A percentile compares a stretch with the other conserved stretches of the same genome.
phyloP scores from a whole-genome alignment of 2,113 vertebrate species.

The Mustela lutreola region DNA sequence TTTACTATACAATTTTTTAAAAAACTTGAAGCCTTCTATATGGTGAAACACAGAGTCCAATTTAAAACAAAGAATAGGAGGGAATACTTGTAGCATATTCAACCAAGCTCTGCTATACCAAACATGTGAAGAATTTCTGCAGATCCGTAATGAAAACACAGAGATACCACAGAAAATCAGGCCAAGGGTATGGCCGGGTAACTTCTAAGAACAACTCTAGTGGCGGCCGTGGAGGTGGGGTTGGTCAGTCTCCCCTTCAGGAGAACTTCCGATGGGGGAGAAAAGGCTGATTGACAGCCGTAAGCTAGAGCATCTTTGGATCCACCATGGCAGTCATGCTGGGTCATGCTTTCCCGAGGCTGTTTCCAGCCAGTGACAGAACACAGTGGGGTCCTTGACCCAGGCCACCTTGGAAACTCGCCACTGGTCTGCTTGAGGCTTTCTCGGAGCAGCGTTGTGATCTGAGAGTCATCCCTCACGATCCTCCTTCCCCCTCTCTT shows the following conservation, averaged over 20 bases:
- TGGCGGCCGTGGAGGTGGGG: too few species aligned
- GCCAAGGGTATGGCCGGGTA: not conserved
- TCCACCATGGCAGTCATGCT: too few species aligned
- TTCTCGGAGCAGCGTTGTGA: not conserved
- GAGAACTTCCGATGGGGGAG: not conserved
- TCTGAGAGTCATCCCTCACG: not conserved
- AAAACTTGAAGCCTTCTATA: not conserved
- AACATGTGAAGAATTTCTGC: not conserved
- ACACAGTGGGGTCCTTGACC: not conserved
- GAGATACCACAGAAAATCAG: not conserved
- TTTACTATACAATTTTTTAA: not conserved
- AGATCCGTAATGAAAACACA: not conserved
- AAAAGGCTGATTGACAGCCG: not conserved
- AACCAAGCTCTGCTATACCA: not conserved
- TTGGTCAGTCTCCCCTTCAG: not conserved
- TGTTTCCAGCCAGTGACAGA: not conserved
- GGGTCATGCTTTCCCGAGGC: not conserved
- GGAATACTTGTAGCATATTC: not conserved
- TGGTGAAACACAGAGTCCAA: slow-evolving; percentile 3
- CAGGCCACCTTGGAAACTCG: not conserved
- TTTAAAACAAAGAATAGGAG: not conserved
- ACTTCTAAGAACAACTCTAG: not conserved
- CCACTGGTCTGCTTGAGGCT: not conserved
- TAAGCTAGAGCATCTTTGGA: not conserved
- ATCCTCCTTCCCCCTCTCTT: not conserved